Percentiles rank a stretch among this genome's conserved stretches.
Conservation (phyloP, 2,113 vertebrate genomes). For the Potamarius usumacintae region DNA sequence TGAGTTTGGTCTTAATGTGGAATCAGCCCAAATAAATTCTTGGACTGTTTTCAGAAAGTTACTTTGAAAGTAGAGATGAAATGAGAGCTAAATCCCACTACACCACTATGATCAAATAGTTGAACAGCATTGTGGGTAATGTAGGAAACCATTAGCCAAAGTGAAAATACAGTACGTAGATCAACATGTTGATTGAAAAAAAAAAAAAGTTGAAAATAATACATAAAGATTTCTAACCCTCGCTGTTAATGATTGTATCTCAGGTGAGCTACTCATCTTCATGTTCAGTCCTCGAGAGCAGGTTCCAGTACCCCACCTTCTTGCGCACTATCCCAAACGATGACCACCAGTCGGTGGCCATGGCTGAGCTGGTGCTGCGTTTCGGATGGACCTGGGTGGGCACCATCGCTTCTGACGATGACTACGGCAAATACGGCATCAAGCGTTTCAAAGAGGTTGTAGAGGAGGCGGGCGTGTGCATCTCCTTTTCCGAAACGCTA, state of each 20-base stretch:
- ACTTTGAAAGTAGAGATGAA: background rate
- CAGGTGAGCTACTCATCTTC: conserved; percentile 82
- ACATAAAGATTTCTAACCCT: no score
- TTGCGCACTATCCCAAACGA: conserved; percentile 77
- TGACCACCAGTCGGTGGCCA: conserved; percentile 71
- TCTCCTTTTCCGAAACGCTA: conserved; percentile 81
- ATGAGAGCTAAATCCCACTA: background rate
- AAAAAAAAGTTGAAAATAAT: no score
- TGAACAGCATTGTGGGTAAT: background rate
- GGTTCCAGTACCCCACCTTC: conserved; percentile 84
- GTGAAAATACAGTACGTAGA: background rate
- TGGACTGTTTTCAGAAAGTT: background rate
- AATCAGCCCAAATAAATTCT: background rate
- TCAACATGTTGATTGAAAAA: background rate
- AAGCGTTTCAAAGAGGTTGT: conserved; percentile 81
- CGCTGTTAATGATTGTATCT: background rate
- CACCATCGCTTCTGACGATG: conserved; percentile 79
- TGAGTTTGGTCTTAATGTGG: background rate
- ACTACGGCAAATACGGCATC: conserved; percentile 84
- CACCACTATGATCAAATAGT: background rate
- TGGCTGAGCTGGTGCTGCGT: conserved; percentile 75
- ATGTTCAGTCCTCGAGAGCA: conserved; percentile 77
- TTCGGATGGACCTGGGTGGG: conserved; percentile 87
- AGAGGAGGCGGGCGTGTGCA: conserved; percentile 78
- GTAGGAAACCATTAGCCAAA: background rate